Evolutionary conservation across 2,797 vertebrate species (phyloP), one percentile per base, ranked within the genome.

Genomic region (Microctenopoma lineatum): DNA sequence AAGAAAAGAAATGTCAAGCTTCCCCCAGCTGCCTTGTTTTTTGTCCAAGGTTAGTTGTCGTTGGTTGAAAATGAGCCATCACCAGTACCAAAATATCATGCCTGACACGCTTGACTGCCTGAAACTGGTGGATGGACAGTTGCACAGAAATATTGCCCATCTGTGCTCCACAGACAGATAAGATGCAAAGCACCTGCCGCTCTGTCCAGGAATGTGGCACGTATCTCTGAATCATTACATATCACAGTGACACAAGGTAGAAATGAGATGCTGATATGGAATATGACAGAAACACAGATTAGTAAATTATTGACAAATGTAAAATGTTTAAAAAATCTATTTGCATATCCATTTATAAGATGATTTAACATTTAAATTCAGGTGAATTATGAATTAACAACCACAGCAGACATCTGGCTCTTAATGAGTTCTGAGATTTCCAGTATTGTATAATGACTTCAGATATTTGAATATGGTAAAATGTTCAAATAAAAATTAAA

Each of bases 141-240:
- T 34, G 42, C 21, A 67, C 45, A 59, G 72, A 25, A 67, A 73
- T 62, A 57, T 72, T 48, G 54, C 60, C 65, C 64, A 74, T 78
- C 66, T 39, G 58, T 48, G 42, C 62, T 36, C 13, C 53, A 50
- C 73, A 56, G 61, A 64, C 44, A 58, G 57, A 59, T 27, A 69
- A 32, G 59, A 59, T 27, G 26, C 26, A 38, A 10, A 13, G 39
- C 39, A 61, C 44, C 50, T 16, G 53, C 36, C 27, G 27, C 50
- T 55, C 56, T 15, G 29, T 58, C 15, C 51, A 60, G 53, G 26
- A 68, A 42, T 61, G 21, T 51, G 50, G 16, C 41, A 59, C 15
- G 45, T 41, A 42, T 27, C n/a, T 75, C 54, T 44, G 53, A 18
- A 61, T 70, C 50, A 54, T 18, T 36, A 21, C 21, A 21, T 21